These are phyloP conservation scores for Dryoscopus gambensis DNA, from an alignment of 2,113 vertebrate species.

Conservation along the genomic window DNA sequence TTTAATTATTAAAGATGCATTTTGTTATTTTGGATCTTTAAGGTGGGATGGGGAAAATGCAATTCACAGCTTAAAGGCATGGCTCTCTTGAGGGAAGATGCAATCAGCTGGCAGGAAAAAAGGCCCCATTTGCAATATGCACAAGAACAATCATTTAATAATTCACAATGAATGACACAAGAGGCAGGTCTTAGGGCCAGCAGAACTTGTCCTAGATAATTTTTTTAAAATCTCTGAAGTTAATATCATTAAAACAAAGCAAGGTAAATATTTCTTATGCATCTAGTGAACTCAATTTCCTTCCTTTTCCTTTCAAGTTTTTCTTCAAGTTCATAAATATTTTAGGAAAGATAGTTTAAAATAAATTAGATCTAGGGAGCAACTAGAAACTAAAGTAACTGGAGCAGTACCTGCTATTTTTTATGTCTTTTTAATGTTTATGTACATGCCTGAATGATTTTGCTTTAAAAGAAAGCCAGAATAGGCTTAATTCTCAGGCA, in stretches of 20 bases:
- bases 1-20: slow-evolving; percentile 74
- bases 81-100: slow-evolving; percentile 64
- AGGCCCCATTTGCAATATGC: slow-evolving; percentile 54
- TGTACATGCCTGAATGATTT: not conserved
- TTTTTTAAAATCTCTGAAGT: not conserved
- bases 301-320: not conserved
- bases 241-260: slow-evolving; percentile 8
- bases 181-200: slow-evolving; percentile 32
- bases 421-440: not conserved
- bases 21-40: slow-evolving; percentile 69
- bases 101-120: slow-evolving; percentile 71
- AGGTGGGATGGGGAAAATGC: not conserved
- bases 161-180: slow-evolving; percentile 47
- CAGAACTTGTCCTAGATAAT: slow-evolving; percentile 19
- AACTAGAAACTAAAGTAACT: not conserved
- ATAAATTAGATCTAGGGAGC: not conserved
- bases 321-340: slow-evolving; percentile 10
- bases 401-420: slow-evolving; percentile 2
- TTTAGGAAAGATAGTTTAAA: not conserved
- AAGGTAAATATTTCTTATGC: not conserved
- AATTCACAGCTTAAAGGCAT: slow-evolving; percentile 57
- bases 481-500: not conserved
- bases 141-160: slow-evolving; percentile 71
- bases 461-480: not conserved
- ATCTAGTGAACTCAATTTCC: not conserved